Percentiles rank a stretch among this genome's conserved stretches.
phyloP scores from a whole-genome alignment of 2,888 invertebrate genomes.

The Hylaea fasciaria region DNA sequence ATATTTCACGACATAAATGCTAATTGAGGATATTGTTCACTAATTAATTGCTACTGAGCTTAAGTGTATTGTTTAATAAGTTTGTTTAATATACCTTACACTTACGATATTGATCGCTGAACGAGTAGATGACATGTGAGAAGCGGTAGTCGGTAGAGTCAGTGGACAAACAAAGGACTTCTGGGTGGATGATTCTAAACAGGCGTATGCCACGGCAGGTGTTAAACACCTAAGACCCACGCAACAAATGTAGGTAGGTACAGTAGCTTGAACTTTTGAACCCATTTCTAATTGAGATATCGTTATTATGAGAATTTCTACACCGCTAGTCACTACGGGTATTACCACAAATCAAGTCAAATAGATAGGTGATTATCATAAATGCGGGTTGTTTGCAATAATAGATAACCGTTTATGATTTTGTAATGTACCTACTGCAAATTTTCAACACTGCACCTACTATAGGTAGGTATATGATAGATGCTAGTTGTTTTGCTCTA shows the following conservation, averaged over 20 bases:
- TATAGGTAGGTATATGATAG: background rate
- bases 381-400: constrained; percentile 29
- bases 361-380: constrained; percentile 30
- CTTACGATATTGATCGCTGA: constrained; percentile 1
- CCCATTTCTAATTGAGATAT: too few species aligned
- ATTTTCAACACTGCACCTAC: constrained; percentile 10
- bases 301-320: constrained; percentile 22
- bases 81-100: background rate
- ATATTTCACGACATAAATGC: background rate
- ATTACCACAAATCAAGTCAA: constrained; percentile 22
- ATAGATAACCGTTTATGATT: constrained; percentile 25
- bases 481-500: too few species aligned
- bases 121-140: background rate
- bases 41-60: background rate
- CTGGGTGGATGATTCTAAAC: constrained; percentile 26
- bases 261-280: background rate
- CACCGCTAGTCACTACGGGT: constrained; percentile 10
- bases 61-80: background rate
- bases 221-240: constrained; percentile 11
- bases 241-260: background rate
- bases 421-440: constrained; percentile 14
- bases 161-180: constrained; percentile 18
- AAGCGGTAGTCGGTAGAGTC: constrained; percentile 5
- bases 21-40: constrained; percentile 2
- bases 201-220: constrained; percentile 26